These are phyloP conservation scores for Sapayoa aenigma DNA, from an alignment of 2,113 vertebrate species.

Conservation along the genomic window DNA sequence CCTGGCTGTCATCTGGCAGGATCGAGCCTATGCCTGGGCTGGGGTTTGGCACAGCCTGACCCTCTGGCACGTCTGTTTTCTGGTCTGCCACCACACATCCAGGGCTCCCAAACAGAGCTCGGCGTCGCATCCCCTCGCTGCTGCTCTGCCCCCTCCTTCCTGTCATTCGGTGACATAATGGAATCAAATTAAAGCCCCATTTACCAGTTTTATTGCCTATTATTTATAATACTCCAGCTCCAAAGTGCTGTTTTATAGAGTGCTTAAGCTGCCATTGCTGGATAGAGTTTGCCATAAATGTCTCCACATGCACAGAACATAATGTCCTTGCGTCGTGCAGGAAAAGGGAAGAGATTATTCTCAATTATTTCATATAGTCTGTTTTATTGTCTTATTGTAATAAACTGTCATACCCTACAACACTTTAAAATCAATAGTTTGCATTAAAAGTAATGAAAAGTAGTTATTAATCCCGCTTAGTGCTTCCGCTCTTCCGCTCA, in stretches of 20 bases:
- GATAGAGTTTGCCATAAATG: constrained; percentile 79
- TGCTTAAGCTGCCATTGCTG: constrained; percentile 79
- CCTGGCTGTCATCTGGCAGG: background rate
- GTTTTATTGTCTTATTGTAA: constrained; percentile 80
- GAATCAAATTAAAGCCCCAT: constrained; percentile 82
- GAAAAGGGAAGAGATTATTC: constrained; percentile 77
- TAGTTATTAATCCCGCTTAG: constrained; percentile 77
- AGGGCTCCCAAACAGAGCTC: background rate
- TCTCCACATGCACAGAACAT: constrained; percentile 68
- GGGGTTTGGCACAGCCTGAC: background rate
- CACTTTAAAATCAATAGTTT: constrained; percentile 83
- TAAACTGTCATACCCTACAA: constrained; percentile 77
- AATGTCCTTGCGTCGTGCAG: constrained; percentile 63
- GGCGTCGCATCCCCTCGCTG: background rate
- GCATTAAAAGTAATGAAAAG: constrained; percentile 81
- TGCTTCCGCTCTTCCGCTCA: constrained; percentile 69
- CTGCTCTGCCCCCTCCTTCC: constrained; percentile 41
- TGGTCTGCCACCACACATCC: background rate
- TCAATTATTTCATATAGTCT: constrained; percentile 82
- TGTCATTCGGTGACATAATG: constrained; percentile 76
- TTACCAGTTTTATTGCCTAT: constrained; percentile 78
- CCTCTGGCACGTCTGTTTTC: accelerated
- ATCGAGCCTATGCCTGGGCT: accelerated
- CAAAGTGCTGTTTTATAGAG: constrained; percentile 83
- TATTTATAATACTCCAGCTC: constrained; percentile 80